phyloP scores from a whole-genome alignment of 2,797 vertebrate species.

The Dendrocincla tyrannina region DNA sequence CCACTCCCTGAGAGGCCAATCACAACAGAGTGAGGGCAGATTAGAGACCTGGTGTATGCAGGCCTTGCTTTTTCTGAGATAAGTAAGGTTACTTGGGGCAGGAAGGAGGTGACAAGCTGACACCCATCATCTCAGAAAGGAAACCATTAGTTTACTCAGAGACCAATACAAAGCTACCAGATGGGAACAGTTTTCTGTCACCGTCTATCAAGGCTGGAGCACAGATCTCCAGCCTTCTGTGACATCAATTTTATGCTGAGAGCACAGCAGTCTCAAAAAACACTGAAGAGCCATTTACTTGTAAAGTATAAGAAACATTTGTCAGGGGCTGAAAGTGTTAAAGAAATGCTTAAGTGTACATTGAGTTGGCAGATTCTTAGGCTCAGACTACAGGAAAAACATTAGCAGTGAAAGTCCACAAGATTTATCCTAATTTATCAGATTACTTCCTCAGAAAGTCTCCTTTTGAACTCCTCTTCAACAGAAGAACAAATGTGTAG shows the following conservation, averaged over 20 bases:
- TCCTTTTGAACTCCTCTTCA: constrained; percentile 78
- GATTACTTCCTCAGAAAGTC: constrained; percentile 80
- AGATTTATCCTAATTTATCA: constrained; percentile 80
- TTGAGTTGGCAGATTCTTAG: constrained; percentile 72
- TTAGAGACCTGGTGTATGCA: not conserved
- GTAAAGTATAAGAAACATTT: constrained; percentile 66
- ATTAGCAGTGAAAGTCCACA: constrained; percentile 67
- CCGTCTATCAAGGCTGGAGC: constrained; percentile 19
- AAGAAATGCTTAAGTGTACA: constrained; percentile 68
- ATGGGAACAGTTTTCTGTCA: constrained; percentile 43
- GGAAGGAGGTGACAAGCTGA: not conserved
- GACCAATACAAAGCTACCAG: constrained; percentile 14
- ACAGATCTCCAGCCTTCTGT: constrained; percentile 50
- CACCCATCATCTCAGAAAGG: constrained; percentile 30
- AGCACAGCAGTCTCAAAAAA: constrained; percentile 67
- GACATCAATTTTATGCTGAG: constrained; percentile 58
- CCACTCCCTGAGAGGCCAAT: not conserved
- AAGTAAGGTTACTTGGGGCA: constrained; percentile 16
- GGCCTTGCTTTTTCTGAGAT: not conserved
- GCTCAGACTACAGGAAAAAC: constrained; percentile 68
- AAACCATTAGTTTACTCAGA: constrained; percentile 19
- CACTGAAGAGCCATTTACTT: constrained; percentile 64
- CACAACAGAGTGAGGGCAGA: not conserved
- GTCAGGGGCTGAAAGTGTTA: constrained; percentile 63
- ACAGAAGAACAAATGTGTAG: constrained; percentile 79